A percentile compares a stretch with the other conserved stretches of the same genome.
phyloP scores from a whole-genome alignment of 2,113 vertebrate genomes.

The Australoheros scitulus region DNA sequence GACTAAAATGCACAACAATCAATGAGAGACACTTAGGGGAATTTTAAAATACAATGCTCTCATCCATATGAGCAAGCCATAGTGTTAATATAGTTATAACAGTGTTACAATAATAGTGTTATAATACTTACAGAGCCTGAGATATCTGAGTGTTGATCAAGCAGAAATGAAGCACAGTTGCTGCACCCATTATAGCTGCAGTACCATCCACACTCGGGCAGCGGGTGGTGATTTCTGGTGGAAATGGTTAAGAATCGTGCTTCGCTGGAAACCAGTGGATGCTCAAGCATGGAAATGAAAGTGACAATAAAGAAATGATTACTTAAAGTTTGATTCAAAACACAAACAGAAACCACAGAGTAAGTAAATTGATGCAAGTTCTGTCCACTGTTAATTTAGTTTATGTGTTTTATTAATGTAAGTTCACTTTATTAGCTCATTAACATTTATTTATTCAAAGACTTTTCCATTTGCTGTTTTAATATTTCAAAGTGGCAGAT shows the following conservation, averaged over 20 bases:
- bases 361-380: neutral
- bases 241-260: neutral
- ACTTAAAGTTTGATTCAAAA: neutral
- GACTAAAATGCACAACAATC: neutral
- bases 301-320: neutral
- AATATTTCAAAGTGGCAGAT: neutral
- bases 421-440: neutral
- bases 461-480: neutral
- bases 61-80: neutral
- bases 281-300: neutral
- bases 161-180: neutral
- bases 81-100: too few species aligned
- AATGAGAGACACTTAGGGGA: neutral
- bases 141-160: neutral
- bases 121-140: neutral
- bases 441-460: constrained; percentile 6
- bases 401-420: neutral
- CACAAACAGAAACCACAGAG: neutral
- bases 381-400: neutral
- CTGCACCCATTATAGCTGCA: neutral
- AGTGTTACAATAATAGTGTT: neutral
- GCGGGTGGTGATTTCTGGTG: neutral
- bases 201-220: neutral
- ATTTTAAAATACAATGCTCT: neutral
- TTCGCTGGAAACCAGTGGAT: too few species aligned